phyloP scores from a whole-genome alignment of 2,113 vertebrate species.

The Neolamprologus sp. region DNA sequence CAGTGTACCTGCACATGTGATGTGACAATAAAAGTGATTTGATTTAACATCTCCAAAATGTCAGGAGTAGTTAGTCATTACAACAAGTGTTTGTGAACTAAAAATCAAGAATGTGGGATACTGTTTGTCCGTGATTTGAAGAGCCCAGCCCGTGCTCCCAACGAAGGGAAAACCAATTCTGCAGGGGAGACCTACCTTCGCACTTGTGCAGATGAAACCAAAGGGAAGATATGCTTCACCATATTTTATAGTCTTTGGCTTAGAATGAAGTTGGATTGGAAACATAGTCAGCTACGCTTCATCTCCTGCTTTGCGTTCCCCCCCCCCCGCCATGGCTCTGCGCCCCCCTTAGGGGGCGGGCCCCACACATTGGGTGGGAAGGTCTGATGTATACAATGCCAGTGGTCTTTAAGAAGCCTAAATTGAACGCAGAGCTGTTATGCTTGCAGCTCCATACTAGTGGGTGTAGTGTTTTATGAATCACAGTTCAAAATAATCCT shows the following conservation, averaged over 20 bases:
- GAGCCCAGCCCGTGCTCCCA: not conserved
- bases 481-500: not conserved
- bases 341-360: not conserved
- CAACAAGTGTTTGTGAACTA: no score
- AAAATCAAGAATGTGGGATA: no score
- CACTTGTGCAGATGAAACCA: not conserved
- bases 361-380: not conserved
- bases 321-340: not conserved
- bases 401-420: slow-evolving; percentile 2
- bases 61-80: no score
- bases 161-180: not conserved
- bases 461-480: not conserved
- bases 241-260: not conserved
- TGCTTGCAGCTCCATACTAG: not conserved
- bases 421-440: not conserved
- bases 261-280: not conserved
- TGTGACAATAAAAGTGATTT: no score
- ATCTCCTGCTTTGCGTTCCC: not conserved
- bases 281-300: not conserved
- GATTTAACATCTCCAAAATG: no score
- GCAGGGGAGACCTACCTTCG: not conserved
- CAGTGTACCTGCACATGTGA: no score
- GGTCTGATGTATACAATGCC: slow-evolving; percentile 5
- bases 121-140: not conserved
- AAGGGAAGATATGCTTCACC: not conserved